Evolutionary conservation across 2,113 vertebrate genomes (phyloP), one percentile per base, ranked within the genome.

Genomic region (Prinia subflava): DNA sequence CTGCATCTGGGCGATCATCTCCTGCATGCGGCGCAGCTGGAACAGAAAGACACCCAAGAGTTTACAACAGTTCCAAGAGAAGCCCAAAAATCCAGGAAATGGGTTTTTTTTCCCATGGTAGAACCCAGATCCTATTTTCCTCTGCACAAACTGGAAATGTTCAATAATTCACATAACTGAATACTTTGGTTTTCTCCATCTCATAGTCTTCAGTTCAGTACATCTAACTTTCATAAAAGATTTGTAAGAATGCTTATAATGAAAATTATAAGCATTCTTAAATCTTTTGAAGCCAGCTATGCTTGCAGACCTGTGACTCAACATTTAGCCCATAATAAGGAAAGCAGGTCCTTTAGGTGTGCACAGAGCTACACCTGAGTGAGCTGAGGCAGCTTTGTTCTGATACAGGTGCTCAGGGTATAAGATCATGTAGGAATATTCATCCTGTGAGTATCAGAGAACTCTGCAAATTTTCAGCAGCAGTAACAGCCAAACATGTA

Each of bases 1-100:
- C 95, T 98, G 98, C 98, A 99, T 99, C 87, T 98, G 98, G 57
- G 98, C 97, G 56, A 99, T 98, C 98, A 99, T 99, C 97, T 99
- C 98, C 95, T 99, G 98, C 98, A 98, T 99, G 94, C 98, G 98
- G 78, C 98, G 98, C 97, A 99, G 95, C 98, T 99, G 76, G 2
- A 95, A 94, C 67, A 79, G 2, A 89, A 63, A 65, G 31, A 73
- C 22, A 93, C 37, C 21, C 50, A 49, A 23, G 4, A 1, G 14
- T 24, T 92, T 13, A 52, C 25, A 65, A 35, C 46, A 39, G n/a
- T 12, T 68, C 37, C 30, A 73, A 1, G 7, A 70, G 27, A 39
- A 49, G 37, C 39, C 44, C 42, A 68, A 88, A 63, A 83, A 71
- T 22, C 67, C 42, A 80, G 41, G 19, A 77, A 87, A 53, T 30